Evolutionary conservation across 2,113 vertebrate species (phyloP).

Genomic region (Callorhinus ursinus): DNA sequence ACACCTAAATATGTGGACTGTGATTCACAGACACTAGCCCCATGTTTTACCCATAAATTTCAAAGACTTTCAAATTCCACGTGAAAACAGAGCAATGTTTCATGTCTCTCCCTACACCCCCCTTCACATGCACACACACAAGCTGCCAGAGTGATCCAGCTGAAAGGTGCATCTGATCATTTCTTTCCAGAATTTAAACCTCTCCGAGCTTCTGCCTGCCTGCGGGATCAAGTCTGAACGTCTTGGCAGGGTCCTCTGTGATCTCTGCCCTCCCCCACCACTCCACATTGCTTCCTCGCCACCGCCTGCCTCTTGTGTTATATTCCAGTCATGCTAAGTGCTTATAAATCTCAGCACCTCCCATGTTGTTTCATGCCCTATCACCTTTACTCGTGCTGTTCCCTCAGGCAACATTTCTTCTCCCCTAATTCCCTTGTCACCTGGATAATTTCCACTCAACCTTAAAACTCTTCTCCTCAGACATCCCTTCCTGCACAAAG

Average conservation of each 20-base stretch:
- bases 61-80: not conserved
- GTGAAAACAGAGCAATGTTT: not conserved
- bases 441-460: not conserved
- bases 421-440: not conserved
- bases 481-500: not conserved
- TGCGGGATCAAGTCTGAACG: not conserved
- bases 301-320: not conserved
- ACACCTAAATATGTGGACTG: not conserved
- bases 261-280: not conserved
- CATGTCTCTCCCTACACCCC: not conserved
- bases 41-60: constrained; percentile 25
- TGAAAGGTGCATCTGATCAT: not conserved
- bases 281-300: not conserved
- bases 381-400: not conserved
- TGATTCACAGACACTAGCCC: not conserved
- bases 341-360: too few relatives aligned
- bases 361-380: not conserved
- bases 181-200: not conserved
- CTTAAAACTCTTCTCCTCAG: not conserved
- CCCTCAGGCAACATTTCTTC: not conserved
- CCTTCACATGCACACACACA: not conserved
- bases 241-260: not conserved
- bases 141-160: not conserved
- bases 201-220: accelerated
- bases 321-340: not conserved